A percentile compares a stretch with the other conserved stretches of the same genome.
Conservation (phyloP, 1,140 invertebrate species). For the Anthonomus grandis region DNA sequence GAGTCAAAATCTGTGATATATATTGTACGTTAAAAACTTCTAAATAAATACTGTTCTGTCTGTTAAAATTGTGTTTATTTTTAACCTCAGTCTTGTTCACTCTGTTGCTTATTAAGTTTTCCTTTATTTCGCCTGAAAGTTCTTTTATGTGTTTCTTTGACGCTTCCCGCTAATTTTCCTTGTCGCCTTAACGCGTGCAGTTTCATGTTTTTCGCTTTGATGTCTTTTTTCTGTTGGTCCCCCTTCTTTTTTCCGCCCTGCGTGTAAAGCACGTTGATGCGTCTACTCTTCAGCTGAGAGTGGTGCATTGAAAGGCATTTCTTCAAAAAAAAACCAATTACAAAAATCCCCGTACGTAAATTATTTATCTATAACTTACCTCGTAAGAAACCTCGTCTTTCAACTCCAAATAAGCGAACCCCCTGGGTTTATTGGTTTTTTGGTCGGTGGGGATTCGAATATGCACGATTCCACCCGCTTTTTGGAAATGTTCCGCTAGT, state of each 20-base stretch:
- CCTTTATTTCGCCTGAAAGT: constrained; percentile 44
- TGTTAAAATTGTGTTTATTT: neutral
- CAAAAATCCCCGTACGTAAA: too few relatives aligned
- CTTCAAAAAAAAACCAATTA: constrained; percentile 40
- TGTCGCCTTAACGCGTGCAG: constrained; percentile 49
- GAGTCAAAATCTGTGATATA: constrained; percentile 20
- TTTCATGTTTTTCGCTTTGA: constrained; percentile 52
- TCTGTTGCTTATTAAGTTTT: constrained; percentile 9
- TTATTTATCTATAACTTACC: too few relatives aligned
- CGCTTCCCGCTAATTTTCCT: constrained; percentile 48
- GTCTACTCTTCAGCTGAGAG: constrained; percentile 47
- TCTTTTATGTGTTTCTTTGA: constrained; percentile 45
- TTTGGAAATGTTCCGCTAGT: constrained; percentile 52
- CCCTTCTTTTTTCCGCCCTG: constrained; percentile 45
- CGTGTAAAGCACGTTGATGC: constrained; percentile 52
- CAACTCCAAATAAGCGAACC: constrained; percentile 52
- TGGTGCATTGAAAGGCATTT: constrained; percentile 53
- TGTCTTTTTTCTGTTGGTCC: constrained; percentile 41
- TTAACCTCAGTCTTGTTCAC: constrained; percentile 5
- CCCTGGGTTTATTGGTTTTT: constrained; percentile 44
- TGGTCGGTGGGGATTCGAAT: constrained; percentile 48
- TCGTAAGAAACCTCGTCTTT: constrained; percentile 48
- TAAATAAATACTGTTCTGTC: constrained; percentile 8
- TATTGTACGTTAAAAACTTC: constrained; percentile 11
- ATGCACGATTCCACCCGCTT: constrained; percentile 46